Base-by-base conservation (phyloP, 2,113 vertebrate species). In the Macrotus californicus region DNA sequence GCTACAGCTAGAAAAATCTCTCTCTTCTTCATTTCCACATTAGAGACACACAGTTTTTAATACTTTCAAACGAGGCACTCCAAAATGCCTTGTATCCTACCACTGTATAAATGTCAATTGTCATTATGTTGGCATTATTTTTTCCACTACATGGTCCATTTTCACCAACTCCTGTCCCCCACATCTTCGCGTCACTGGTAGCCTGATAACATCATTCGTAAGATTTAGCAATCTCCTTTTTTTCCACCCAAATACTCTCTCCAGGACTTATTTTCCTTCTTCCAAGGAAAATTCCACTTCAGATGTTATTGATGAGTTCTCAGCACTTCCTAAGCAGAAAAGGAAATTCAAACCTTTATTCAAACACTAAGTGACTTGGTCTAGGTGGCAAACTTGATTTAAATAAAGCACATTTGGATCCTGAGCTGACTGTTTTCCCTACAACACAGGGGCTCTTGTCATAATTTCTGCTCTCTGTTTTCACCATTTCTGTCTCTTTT, bases 251-350 rank as follows among this genome's bases (percentile, higher is more conserved):
- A 79, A 69, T 87, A 69, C 67, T 36, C 96, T 89, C 59, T 85
- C 7, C 2, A 70, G 83, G 39, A 54, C 3, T 59, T 73, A 31
- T 50, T 89, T 93, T 21, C 13, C 36, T 93, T 94, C 54, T 88
- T 67, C 41, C 31, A 80, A 94, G 92, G 69, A 95, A 87, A 96
- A 89, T 70, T 52, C 34, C 77, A 82, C 61, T 70, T 96, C 89
- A 80, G 67, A 21, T 67, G 93, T 83, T 81, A 52, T 77, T 80
- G 56, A 66, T 52, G 39, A 67, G 46, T 93, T 94, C 50, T 91
- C 66, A 89, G 81, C 77, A 89, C 59, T 84, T 79, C 22, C 39
- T 64, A 21, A 21, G 67, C 39, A 70, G 77, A 50, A 84, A 75
- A 77, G 14, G 29, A 94, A 92, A 93, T 85, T 76, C n/a, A n/a